A percentile compares a stretch with the other conserved stretches of the same genome.
These are phyloP conservation scores for Sebastes nivosus DNA, from an alignment of 2,797 vertebrate species.

Conservation along the genomic window DNA sequence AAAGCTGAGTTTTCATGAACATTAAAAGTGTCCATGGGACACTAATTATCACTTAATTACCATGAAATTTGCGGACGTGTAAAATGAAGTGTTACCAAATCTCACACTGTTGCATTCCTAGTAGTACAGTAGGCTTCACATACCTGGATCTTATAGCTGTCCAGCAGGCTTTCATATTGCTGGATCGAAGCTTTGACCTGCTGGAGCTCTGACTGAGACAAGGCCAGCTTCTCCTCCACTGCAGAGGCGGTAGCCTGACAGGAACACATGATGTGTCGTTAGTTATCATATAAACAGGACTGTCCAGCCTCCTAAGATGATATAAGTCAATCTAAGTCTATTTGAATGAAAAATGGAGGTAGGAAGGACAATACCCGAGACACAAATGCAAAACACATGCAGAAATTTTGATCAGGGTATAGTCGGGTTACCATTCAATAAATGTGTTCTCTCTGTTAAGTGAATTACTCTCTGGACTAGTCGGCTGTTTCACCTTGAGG, in stretches of 20 bases:
- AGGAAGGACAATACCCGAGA: neutral
- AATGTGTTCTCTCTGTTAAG: neutral
- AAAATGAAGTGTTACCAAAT: neutral
- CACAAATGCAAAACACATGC: neutral
- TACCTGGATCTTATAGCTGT: slow-evolving; percentile 91
- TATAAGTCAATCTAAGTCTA: neutral
- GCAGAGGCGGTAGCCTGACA: slow-evolving; percentile 81
- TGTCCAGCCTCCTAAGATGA: neutral
- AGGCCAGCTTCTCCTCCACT: slow-evolving; percentile 87
- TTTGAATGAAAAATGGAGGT: neutral
- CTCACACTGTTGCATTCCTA: neutral
- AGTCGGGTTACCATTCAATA: neutral
- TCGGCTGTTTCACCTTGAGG: slow-evolving; percentile 83
- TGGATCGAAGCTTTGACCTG: slow-evolving; percentile 88
- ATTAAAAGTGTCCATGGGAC: neutral
- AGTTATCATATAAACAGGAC: slow-evolving; percentile 6
- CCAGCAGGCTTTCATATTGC: slow-evolving; percentile 89
- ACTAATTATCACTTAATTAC: no score
- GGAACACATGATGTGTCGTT: neutral
- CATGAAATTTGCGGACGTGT: no score
- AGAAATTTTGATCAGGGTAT: neutral
- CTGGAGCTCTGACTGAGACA: slow-evolving; percentile 87
- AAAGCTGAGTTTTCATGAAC: neutral
- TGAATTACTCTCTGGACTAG: neutral
- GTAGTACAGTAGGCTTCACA: neutral